Percentiles rank a stretch among this genome's conserved stretches.
Evolutionary conservation across 2,113 vertebrate species (phyloP).

Genomic region (Calyptomena viridis): DNA sequence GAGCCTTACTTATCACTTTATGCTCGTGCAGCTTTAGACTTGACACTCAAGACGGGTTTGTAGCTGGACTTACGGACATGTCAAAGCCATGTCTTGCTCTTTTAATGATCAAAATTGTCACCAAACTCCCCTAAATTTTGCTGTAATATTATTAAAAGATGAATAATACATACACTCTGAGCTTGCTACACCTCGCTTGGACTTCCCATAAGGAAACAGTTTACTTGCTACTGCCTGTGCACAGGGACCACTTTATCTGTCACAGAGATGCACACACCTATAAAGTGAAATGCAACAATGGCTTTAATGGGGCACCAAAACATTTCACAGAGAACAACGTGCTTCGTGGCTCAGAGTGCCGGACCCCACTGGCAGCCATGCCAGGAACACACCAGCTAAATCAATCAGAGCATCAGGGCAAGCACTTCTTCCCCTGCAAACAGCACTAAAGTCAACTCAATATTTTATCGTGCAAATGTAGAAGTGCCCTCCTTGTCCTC

Average conservation of each 20-base stretch:
- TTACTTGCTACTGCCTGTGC: neutral
- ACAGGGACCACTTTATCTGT: neutral
- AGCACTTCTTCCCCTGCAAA: neutral
- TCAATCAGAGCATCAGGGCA: rapidly evolving
- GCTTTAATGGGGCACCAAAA: neutral
- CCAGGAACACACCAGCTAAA: neutral
- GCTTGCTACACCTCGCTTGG: neutral
- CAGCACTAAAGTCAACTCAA: neutral
- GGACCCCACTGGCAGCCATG: neutral
- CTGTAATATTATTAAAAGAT: neutral
- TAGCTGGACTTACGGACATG: neutral
- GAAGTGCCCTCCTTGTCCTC: neutral
- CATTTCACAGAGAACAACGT: neutral
- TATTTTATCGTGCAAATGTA: slow-evolving; percentile 37
- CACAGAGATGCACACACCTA: neutral
- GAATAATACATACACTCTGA: neutral
- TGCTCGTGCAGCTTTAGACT: rapidly evolving
- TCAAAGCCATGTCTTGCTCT: neutral
- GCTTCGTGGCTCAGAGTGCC: neutral
- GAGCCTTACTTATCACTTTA: neutral
- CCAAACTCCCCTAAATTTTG: neutral
- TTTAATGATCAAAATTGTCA: neutral
- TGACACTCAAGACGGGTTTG: rapidly evolving
- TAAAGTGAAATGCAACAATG: neutral
- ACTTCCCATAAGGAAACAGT: neutral